Evolutionary conservation across 2,888 invertebrate genomes (phyloP), one percentile per base, ranked within the genome.

Genomic region (Steinernema hermaphroditum): DNA sequence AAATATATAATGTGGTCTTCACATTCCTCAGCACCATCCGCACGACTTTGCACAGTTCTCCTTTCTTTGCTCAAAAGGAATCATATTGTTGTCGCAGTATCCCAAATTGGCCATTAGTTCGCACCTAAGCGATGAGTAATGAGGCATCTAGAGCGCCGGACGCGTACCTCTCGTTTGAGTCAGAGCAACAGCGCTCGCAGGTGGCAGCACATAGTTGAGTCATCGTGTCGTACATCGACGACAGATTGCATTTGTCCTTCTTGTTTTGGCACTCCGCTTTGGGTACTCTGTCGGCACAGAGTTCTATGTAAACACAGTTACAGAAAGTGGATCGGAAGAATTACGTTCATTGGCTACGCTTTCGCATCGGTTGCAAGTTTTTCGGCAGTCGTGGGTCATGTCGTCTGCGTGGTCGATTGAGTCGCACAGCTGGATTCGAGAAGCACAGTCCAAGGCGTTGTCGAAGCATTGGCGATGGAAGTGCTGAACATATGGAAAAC

Each of bases 181-280:
- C 54, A 4, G 24, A 14, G 16, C 54, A 54, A 22, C 54, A 54
- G 27, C 54, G 54, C 8, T 27, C 27, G 27, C 54, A 54, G 12
- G 54, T 54, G 19, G 54, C 54, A 4, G 54, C 54, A 16, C 54
- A 54, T 8, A 54, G 54, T 16, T 54, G 22, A 24, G 54, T 24
- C 54, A 54, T 54, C 27, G 54, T 54, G 54, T 54, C 54, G 54
- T 54, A 54, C 54, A 54, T 54, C 22, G 54, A 54, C 6, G 24
- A 24, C 6, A 54, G 54, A 4, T 22, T 22, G 27, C 54, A 54
- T 4, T 27, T 22, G 27, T 22, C 24, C 27, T 54, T 54, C 27
- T 54, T 54, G 2, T 27, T 54, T 22, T 24, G 22, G 54, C 54
- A 54, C 27, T 54, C 54, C 6, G 19, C 54, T 22, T 8, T 2